Base-by-base conservation (phyloP, 2,888 invertebrate species). In the Netelia fuscicornis region DNA sequence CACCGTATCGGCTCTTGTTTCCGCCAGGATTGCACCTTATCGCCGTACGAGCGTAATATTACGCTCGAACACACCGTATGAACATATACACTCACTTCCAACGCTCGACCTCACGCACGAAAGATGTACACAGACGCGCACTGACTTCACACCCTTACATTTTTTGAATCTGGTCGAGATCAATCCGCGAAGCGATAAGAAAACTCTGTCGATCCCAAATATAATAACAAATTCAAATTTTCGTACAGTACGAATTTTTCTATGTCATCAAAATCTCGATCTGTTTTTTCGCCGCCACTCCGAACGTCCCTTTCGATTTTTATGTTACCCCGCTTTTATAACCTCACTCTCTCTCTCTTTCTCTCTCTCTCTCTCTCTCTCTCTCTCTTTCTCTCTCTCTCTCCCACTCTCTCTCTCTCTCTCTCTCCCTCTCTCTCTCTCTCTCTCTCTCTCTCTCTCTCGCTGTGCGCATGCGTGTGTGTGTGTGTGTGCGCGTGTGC, bases 281-380 rank as follows among this genome's bases (percentile, higher is more conserved):
- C 86, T 81, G 67, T 86, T 83, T 71, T 83, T 84, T 74, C 74
- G 82, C 74, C 88, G 88, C 87, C 90, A 91, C 83, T 85, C 88
- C 65, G 87, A 88, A 83, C 89, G 90, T 86, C 88, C 89, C 88
- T 91, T 90, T 85, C 91, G 89, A 90, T 88, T 90, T 89, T 91
- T 91, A 86, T 88, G 70, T 71, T 83, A 70, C 75, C 65, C 75
- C 17, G 30, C 37, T 48, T 10, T 10, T 48, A 48, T 13, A 48
- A 48, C 11, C 11, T 48, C 17, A 17, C 17, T 17, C 17, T 17
- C 17, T 17, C 17, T 17, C 17, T 17, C 17, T 17, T 0, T 17
- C 17, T 17, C 17, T 17, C 0, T 17, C 17, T 17, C 17, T 17
- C 17, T 17, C 17, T 0, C 17, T 0, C 17, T 17, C 17, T 0